These are phyloP conservation scores for Acipenser transmontanus DNA, from an alignment of 2,797 vertebrate genomes.

Conservation along the genomic window DNA sequence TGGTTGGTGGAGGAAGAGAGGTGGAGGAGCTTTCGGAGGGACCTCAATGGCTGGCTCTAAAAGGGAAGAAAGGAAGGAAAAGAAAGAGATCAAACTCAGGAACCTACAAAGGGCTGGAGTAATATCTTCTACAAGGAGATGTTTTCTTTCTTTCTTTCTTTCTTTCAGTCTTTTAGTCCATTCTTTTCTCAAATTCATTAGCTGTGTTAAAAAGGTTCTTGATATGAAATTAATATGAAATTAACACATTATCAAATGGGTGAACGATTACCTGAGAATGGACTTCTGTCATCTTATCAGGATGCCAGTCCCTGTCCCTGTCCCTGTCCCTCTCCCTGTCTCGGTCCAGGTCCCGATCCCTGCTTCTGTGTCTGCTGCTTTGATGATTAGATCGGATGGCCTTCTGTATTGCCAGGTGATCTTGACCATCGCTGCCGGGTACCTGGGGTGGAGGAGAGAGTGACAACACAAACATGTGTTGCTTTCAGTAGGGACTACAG, in stretches of 20 bases:
- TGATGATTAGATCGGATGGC: slow-evolving; percentile 78
- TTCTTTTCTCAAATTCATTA: too few species aligned
- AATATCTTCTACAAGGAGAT: too few species aligned
- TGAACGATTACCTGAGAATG: slow-evolving; percentile 71
- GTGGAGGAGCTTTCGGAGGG: slow-evolving; percentile 89
- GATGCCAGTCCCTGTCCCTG: slow-evolving; percentile 60
- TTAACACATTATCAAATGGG: too few species aligned
- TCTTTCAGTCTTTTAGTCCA: too few species aligned
- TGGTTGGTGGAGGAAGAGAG: slow-evolving; percentile 84
- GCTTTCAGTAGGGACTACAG: too few species aligned
- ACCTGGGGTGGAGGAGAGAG: slow-evolving; percentile 56
- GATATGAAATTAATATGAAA: too few species aligned
- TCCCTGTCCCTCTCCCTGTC: slow-evolving; percentile 43
- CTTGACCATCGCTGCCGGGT: slow-evolving; percentile 68
- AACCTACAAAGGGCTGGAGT: too few species aligned
- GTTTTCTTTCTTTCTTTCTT: too few species aligned
- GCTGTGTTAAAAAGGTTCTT: too few species aligned
- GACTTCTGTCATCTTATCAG: slow-evolving; percentile 81
- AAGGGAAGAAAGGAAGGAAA: slow-evolving; percentile 5
- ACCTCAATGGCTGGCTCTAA: slow-evolving; percentile 92
- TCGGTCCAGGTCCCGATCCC: slow-evolving; percentile 73
- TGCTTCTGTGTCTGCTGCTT: slow-evolving; percentile 82
- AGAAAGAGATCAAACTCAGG: background rate
- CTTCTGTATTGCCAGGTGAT: slow-evolving; percentile 83
- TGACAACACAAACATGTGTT: too few species aligned